These are phyloP conservation scores for Elephantulus edwardii DNA, from an alignment of 2,113 vertebrate species.

Conservation along the genomic window DNA sequence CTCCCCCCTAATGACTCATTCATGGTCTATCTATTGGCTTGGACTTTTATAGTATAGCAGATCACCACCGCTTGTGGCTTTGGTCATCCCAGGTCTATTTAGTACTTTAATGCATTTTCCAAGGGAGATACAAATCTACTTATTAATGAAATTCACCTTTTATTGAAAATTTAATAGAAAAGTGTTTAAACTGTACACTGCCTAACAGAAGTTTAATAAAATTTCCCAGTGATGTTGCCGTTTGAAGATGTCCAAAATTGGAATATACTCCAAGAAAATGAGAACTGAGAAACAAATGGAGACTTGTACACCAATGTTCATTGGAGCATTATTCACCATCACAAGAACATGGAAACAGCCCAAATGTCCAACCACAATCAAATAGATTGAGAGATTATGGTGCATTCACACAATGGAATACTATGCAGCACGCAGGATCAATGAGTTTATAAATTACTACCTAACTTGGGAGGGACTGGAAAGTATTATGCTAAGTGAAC, in stretches of 20 bases:
- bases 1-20: background rate
- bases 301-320: no score
- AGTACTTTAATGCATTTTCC: background rate
- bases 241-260: background rate
- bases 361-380: no score
- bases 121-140: background rate
- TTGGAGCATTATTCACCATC: no score
- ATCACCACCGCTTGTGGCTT: background rate
- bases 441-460: no score
- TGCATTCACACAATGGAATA: no score
- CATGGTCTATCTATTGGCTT: background rate
- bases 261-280: no score
- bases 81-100: background rate
- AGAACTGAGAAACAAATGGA: no score
- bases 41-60: background rate
- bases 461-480: no score
- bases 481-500: no score
- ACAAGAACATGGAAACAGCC: no score
- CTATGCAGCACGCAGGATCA: no score
- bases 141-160: background rate
- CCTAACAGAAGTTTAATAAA: background rate
- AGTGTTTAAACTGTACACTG: background rate
- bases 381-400: no score
- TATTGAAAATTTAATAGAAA: constrained; percentile 10
- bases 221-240: background rate